Evolutionary conservation across 2,888 invertebrate genomes (phyloP), one percentile per base, ranked within the genome.

Genomic region (Hoplodrina blanda): DNA sequence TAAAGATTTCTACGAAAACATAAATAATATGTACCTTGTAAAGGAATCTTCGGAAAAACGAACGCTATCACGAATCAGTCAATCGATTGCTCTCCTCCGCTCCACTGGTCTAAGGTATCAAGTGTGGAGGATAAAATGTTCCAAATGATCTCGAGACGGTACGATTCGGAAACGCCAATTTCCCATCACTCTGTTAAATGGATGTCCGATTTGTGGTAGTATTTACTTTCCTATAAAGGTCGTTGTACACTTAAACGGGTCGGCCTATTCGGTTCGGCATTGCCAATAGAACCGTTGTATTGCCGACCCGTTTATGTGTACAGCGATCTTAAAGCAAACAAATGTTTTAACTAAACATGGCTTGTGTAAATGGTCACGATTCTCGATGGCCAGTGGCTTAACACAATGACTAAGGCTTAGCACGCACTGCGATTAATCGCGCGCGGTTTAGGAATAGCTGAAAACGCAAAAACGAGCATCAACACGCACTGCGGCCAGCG

Each of bases 21-120:
- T 46, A n/a, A n/a, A 37, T 25, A 57, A 76, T 70, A 52, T 41
- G 20, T 30, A 4, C 63, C 17, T 55, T 59, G 53, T 63, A 11
- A 57, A 50, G 60, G 61, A 81, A 81, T 62, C 50, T 69, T 52
- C 10, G 37, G 20, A 50, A 59, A 76, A 78, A 49, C 49, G 66
- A 60, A 46, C 37, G 60, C 55, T 67, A 66, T 81, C 62, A 30
- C 30, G 57, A 66, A 82, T 73, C 54, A 67, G 52, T 4, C 74
- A 79, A 54, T 62, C 69, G 83, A 85, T 72, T 80, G 69, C 50
- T 50, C 56, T 30, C 17, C 41, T 62, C n/a, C 81, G 81, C 82
- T 83, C 77, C 77, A 66, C 15, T 83, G 81, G 46, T 33, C 71
- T 82, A 73, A 61, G 67, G 57, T 71, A 82, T 85, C 73, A 61